These are phyloP conservation scores for Balaeniceps rex DNA, from an alignment of 2,113 vertebrate species.

Conservation along the genomic window DNA sequence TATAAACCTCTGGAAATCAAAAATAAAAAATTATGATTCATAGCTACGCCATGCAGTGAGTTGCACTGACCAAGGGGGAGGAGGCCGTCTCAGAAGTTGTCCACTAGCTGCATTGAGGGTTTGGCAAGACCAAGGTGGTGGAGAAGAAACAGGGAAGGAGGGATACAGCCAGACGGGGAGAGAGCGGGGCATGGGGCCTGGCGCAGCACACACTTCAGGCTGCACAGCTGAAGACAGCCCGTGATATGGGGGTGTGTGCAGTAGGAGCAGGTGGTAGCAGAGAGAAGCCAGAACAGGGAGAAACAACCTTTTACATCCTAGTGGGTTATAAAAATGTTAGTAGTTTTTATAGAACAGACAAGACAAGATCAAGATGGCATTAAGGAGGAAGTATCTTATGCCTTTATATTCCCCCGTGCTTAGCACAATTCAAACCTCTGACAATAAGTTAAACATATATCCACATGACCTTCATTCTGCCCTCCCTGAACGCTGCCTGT, in stretches of 20 bases:
- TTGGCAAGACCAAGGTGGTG: not conserved
- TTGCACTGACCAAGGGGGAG: not conserved
- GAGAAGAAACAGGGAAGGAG: not conserved
- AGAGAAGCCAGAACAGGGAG: not conserved
- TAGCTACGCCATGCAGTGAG: not conserved
- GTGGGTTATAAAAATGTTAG: not conserved
- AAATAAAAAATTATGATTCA: not conserved
- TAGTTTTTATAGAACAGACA: not conserved
- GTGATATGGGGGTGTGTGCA: accelerated
- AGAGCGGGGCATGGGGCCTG: too few relatives aligned
- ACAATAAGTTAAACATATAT: not conserved
- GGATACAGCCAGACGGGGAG: not conserved
- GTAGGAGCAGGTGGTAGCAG: not conserved
- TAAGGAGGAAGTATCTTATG: not conserved
- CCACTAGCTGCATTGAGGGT: not conserved
- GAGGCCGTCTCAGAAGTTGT: accelerated
- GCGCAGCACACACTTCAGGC: not conserved
- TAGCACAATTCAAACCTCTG: not conserved
- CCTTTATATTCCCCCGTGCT: not conserved
- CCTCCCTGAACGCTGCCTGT: not conserved
- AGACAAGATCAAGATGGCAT: not conserved
- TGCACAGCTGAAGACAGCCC: not conserved
- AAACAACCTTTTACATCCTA: not conserved
- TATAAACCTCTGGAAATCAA: not conserved
- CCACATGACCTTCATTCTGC: not conserved